Conservation (phyloP, 2,113 vertebrate genomes). For the Octodon degus region DNA sequence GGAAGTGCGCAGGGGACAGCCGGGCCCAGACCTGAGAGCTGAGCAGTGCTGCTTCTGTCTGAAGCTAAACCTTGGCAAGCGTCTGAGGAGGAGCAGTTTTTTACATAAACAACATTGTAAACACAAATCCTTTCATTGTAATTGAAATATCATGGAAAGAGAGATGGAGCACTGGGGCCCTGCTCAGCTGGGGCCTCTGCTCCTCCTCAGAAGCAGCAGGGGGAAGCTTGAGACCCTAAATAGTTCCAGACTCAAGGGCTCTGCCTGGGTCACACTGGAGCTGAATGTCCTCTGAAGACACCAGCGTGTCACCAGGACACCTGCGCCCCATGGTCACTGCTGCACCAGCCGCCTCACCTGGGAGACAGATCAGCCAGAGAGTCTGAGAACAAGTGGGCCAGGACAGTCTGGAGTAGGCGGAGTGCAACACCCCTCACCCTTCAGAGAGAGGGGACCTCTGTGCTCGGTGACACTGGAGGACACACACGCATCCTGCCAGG, state of each 20-base stretch:
- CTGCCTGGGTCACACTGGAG: rapidly evolving
- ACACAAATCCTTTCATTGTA: neutral
- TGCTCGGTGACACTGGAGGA: neutral
- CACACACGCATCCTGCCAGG: neutral
- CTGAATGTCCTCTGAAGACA: neutral
- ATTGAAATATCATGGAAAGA: neutral
- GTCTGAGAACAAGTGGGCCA: too few species aligned
- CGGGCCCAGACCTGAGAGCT: neutral
- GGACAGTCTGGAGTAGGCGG: neutral
- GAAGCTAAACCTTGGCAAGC: neutral
- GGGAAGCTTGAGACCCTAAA: neutral
- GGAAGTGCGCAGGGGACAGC: neutral
- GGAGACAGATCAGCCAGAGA: too few species aligned
- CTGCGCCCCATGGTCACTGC: neutral
- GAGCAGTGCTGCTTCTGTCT: rapidly evolving
- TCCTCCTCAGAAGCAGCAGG: too few species aligned
- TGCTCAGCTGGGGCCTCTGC: too few species aligned
- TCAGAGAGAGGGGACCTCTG: neutral
- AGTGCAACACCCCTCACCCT: neutral
- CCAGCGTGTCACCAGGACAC: neutral
- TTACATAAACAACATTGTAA: neutral
- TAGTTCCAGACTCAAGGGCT: neutral
- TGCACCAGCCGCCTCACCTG: too few species aligned
- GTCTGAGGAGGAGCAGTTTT: neutral
- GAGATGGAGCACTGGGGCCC: neutral